A percentile compares a stretch with the other conserved stretches of the same genome.
phyloP scores from a whole-genome alignment of 2,797 vertebrate genomes.

The Rhynchonycteris naso region DNA sequence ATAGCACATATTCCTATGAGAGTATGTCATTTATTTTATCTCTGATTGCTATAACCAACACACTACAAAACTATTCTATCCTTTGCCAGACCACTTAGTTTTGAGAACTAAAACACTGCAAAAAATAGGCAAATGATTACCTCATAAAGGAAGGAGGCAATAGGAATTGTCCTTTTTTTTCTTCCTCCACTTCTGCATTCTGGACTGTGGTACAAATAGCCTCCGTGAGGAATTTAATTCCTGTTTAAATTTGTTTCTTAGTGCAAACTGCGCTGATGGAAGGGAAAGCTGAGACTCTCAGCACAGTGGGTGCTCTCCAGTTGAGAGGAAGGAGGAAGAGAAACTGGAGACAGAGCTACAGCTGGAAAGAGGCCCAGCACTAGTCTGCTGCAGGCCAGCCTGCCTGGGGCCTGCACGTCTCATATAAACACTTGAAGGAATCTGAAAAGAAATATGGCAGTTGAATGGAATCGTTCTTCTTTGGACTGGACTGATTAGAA shows the following conservation, averaged over 20 bases:
- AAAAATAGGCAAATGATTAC: not conserved
- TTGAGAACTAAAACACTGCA: slow-evolving; percentile 31
- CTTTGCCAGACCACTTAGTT: slow-evolving; percentile 10
- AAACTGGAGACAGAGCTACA: not conserved
- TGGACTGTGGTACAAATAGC: not conserved
- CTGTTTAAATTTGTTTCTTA: not conserved
- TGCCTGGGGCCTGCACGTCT: not conserved
- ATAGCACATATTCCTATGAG: not conserved
- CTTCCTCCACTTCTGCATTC: not conserved
- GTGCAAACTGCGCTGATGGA: not conserved
- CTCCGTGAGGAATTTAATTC: not conserved
- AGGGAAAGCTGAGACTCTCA: not conserved
- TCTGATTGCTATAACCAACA: not conserved
- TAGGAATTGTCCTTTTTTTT: not conserved
- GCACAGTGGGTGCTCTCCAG: no score
- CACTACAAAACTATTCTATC: not conserved
- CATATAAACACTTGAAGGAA: not conserved
- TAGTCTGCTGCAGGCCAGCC: not conserved
- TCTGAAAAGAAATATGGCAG: not conserved
- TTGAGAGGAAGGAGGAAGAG: not conserved
- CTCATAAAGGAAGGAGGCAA: not conserved
- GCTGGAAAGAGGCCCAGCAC: not conserved
- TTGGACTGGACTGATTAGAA: not conserved
- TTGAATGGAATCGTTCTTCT: not conserved
- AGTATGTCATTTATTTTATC: slow-evolving; percentile 14